phyloP scores from a whole-genome alignment of 2,113 vertebrate species.

The Apaloderma vittatum region DNA sequence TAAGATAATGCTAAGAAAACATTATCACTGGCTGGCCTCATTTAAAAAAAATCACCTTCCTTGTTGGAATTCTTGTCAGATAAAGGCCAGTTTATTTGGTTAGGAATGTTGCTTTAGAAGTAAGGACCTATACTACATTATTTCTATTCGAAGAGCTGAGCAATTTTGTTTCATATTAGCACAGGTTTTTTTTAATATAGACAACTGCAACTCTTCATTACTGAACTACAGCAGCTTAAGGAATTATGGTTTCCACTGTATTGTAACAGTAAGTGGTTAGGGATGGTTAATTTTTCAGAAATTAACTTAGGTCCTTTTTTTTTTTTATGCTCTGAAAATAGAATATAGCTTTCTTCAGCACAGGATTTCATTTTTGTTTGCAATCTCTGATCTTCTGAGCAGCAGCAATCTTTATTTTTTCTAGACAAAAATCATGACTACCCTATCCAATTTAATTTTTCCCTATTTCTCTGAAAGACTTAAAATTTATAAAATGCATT shows the following conservation, averaged over 20 bases:
- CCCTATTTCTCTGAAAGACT: not conserved
- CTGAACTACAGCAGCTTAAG: not conserved
- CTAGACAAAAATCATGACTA: not conserved
- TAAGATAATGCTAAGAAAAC: not conserved
- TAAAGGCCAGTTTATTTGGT: not conserved
- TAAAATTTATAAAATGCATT: slow-evolving; percentile 27
- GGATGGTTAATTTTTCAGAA: not conserved
- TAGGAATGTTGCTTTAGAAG: not conserved
- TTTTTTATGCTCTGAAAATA: not conserved
- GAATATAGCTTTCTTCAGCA: not conserved
- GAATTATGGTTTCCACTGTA: not conserved
- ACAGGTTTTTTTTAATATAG: not conserved
- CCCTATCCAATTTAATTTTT: slow-evolving; percentile 8
- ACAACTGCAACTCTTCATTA: not conserved
- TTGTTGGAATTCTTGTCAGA: slow-evolving; percentile 17
- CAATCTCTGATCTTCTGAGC: not conserved
- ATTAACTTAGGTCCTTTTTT: not conserved
- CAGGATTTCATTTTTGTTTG: not conserved
- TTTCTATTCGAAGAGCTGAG: not conserved
- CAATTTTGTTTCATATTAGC: not conserved
- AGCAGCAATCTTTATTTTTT: not conserved
- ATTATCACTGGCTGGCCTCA: not conserved
- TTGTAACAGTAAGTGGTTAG: not conserved
- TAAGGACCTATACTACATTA: not conserved
- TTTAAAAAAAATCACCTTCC: not conserved